Evolutionary conservation across 2,888 invertebrate genomes (phyloP).

Genomic region (Arge pagana): DNA sequence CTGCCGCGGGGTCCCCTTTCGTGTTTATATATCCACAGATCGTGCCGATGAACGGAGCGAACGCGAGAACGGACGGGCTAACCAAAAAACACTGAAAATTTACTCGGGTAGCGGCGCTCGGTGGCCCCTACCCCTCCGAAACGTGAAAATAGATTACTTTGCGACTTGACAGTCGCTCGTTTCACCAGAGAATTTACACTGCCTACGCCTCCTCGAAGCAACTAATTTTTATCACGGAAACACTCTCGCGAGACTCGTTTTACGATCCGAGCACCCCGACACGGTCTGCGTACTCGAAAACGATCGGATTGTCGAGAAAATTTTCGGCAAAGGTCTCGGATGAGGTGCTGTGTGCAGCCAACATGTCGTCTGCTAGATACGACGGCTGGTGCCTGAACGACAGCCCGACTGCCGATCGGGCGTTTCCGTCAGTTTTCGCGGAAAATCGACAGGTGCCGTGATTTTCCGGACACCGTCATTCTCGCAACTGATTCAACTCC

Average conservation of each 20-base stretch:
- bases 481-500: too few relatives aligned
- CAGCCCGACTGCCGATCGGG: slow-evolving; percentile 40
- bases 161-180: slow-evolving; percentile 18
- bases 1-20: too few relatives aligned
- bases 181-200: slow-evolving; percentile 17
- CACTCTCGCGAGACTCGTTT: slow-evolving; percentile 8
- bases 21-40: too few relatives aligned
- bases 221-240: slow-evolving; percentile 10
- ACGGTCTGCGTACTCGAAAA: slow-evolving; percentile 35
- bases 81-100: too few relatives aligned
- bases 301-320: slow-evolving; percentile 48
- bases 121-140: slow-evolving; percentile 11
- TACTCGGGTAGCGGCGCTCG: too few relatives aligned
- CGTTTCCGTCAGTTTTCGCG: slow-evolving; percentile 35
- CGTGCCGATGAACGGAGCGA: too few relatives aligned
- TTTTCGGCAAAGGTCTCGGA: slow-evolving; percentile 52
- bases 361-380: slow-evolving; percentile 59
- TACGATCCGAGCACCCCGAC: slow-evolving; percentile 16
- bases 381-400: slow-evolving; percentile 46
- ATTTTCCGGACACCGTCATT: slow-evolving; percentile 31
- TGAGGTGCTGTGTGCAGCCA: slow-evolving; percentile 58
- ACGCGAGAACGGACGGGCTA: too few relatives aligned
- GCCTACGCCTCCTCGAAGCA: not conserved
- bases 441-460: slow-evolving; percentile 39
- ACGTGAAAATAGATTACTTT: slow-evolving; percentile 21